phyloP scores from a whole-genome alignment of 2,888 invertebrate genomes.

The Oscheius sp. region DNA sequence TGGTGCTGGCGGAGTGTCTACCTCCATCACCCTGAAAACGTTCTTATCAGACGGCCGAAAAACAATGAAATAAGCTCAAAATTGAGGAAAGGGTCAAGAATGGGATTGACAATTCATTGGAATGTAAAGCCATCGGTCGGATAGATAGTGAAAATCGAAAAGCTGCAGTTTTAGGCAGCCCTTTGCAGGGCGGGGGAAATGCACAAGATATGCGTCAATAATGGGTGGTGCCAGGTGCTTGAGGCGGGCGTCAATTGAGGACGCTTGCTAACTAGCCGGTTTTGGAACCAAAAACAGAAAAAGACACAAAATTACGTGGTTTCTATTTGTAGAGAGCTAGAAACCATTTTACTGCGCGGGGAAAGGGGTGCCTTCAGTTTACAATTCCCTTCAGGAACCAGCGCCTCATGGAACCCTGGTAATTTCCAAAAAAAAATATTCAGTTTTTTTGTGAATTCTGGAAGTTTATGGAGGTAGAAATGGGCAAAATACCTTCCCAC shows the following conservation, averaged over 20 bases:
- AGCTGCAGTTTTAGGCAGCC: background rate
- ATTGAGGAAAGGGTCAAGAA: background rate
- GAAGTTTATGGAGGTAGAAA: too few relatives aligned
- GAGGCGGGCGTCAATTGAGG: background rate
- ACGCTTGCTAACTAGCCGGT: background rate
- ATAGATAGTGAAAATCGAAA: constrained; percentile 3
- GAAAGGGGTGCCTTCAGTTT: background rate
- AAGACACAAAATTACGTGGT: background rate
- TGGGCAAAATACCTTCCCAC: too few relatives aligned
- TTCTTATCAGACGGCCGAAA: background rate
- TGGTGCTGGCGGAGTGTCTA: background rate
- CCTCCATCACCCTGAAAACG: constrained; percentile 4
- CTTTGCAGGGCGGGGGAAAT: background rate
- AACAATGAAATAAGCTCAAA: background rate
- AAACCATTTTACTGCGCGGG: too few relatives aligned
- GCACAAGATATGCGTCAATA: constrained; percentile 25
- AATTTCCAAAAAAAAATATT: too few relatives aligned
- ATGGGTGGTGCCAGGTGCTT: background rate
- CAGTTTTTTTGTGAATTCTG: too few relatives aligned
- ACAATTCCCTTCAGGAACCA: background rate
- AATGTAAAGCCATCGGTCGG: background rate
- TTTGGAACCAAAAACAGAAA: too few relatives aligned
- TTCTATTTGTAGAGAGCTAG: too few relatives aligned
- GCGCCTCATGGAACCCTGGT: background rate
- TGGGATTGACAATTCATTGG: background rate